Evolutionary conservation across 2,113 vertebrate genomes (phyloP).

Genomic region (Edolisoma coerulescens): DNA sequence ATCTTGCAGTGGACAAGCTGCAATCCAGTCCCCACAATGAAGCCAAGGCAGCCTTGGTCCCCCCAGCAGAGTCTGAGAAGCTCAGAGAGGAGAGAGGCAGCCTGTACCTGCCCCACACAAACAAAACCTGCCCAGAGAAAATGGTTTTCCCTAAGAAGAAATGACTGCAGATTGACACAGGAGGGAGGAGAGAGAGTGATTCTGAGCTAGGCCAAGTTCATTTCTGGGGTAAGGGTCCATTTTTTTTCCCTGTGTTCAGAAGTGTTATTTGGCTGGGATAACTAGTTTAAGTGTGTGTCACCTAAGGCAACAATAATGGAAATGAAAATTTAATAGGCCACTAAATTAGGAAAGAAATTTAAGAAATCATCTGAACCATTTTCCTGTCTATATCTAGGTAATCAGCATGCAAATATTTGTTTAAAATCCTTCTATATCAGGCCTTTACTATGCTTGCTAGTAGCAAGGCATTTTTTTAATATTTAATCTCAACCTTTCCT

Average conservation of each 20-base stretch:
- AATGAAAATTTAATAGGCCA: neutral
- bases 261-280: neutral
- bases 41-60: fast-evolving
- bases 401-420: neutral
- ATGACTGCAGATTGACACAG: neutral
- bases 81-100: neutral
- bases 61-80: neutral
- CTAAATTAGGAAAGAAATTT: neutral
- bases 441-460: neutral
- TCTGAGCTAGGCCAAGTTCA: neutral
- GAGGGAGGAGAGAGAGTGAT: neutral
- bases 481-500: neutral
- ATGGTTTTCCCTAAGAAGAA: neutral
- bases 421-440: neutral
- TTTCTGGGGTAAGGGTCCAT: neutral
- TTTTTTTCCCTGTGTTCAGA: neutral
- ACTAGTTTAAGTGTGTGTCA: neutral
- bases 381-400: neutral
- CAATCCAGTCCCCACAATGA: fast-evolving
- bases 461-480: neutral
- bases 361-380: neutral
- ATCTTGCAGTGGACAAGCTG: neutral
- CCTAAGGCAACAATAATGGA: neutral
- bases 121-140: neutral
- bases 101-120: neutral